Percentiles rank a stretch among this genome's conserved stretches.
Conservation (phyloP, 2,888 invertebrate species). For the Lycophotia porphyrea region DNA sequence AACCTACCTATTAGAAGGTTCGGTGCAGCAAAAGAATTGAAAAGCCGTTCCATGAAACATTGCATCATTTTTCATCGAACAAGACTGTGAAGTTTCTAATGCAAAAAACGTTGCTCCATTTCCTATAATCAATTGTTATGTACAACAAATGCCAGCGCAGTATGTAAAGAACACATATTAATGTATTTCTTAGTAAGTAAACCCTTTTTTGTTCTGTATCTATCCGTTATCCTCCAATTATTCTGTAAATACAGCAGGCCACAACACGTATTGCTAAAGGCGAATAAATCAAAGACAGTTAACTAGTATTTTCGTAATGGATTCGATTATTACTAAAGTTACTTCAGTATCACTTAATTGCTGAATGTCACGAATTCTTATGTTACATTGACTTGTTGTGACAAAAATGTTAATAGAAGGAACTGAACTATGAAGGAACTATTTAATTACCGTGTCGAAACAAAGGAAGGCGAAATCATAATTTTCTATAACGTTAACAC, state of each 20-base stretch:
- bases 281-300: slow-evolving; percentile 44
- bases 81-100: slow-evolving; percentile 4
- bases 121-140: slow-evolving; percentile 23
- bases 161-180: slow-evolving; percentile 16
- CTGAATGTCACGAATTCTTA: slow-evolving; percentile 39
- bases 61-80: slow-evolving; percentile 2
- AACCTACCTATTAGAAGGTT: too few relatives aligned
- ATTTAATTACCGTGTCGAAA: slow-evolving; percentile 16
- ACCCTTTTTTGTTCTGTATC: slow-evolving; percentile 43
- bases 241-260: slow-evolving; percentile 43
- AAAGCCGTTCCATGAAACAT: slow-evolving; percentile 7
- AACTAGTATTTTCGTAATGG: slow-evolving; percentile 34
- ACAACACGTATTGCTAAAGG: slow-evolving; percentile 40
- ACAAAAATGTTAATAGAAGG: slow-evolving; percentile 19
- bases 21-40: not conserved
- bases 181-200: slow-evolving; percentile 46
- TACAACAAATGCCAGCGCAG: slow-evolving; percentile 8
- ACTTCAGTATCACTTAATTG: slow-evolving; percentile 34
- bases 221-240: slow-evolving; percentile 59
- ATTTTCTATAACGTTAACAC: not conserved
- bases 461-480: slow-evolving; percentile 10
- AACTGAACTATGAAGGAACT: slow-evolving; percentile 23
- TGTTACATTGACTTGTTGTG: slow-evolving; percentile 27
- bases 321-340: slow-evolving; percentile 33
- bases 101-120: slow-evolving; percentile 19